A percentile compares a stretch with the other conserved stretches of the same genome.
Conservation (phyloP, 2,888 invertebrate genomes). For the Lasioglossum calceatum region DNA sequence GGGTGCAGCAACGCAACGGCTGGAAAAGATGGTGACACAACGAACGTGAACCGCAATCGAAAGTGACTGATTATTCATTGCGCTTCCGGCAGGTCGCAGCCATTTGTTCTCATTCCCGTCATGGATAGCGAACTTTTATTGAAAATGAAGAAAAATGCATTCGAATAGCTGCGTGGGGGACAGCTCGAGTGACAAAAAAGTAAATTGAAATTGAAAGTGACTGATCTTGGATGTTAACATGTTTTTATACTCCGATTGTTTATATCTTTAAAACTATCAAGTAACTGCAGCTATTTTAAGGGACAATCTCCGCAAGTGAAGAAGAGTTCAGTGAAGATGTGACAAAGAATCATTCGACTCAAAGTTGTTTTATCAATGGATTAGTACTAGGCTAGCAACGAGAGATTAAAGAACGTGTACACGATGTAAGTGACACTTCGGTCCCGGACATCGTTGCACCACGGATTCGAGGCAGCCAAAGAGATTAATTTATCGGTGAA, state of each 20-base stretch:
- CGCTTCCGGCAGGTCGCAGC: background rate
- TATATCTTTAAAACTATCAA: no score
- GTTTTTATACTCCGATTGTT: background rate
- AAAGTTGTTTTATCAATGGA: no score
- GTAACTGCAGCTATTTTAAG: no score
- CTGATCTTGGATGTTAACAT: background rate
- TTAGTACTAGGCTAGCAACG: no score
- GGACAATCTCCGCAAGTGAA: no score
- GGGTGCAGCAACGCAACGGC: background rate
- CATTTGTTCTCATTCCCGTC: constrained; percentile 1
- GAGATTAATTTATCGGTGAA: no score
- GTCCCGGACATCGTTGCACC: no score
- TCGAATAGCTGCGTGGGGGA: background rate
- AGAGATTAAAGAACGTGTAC: no score
- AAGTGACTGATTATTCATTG: constrained; percentile 25
- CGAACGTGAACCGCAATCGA: constrained; percentile 22
- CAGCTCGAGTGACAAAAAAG: background rate
- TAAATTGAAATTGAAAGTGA: background rate
- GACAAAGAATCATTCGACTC: no score
- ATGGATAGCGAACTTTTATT: background rate
- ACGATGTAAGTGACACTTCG: no score
- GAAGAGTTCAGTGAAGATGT: no score
- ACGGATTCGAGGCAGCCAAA: no score
- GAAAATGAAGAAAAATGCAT: background rate
- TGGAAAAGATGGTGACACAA: background rate